phyloP scores from a whole-genome alignment of 2,888 invertebrate species.

The Theodoxus fluviatilis region DNA sequence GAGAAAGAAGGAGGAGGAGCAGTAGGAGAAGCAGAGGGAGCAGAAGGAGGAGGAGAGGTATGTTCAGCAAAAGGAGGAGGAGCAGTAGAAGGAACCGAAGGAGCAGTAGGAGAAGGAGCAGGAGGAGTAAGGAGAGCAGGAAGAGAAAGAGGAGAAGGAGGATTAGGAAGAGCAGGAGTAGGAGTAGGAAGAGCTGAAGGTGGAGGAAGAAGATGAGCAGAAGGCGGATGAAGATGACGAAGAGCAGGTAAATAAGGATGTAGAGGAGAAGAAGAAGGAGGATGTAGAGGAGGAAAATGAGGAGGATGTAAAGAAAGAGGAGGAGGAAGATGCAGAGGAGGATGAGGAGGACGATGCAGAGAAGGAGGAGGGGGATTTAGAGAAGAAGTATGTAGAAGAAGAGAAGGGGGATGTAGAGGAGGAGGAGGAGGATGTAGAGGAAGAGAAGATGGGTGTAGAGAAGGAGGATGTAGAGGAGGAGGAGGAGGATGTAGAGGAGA shows the following conservation, averaged over 20 bases:
- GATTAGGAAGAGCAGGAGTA: not conserved
- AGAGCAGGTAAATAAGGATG: not conserved
- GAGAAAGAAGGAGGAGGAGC: constrained; percentile 10
- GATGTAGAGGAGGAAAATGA: not conserved
- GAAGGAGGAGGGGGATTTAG: not conserved
- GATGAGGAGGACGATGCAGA: not conserved
- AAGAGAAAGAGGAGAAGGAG: not conserved
- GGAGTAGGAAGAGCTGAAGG: not conserved
- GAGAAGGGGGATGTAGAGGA: not conserved
- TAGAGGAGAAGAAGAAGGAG: not conserved
- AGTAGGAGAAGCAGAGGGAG: not conserved
- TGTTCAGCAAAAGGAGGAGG: not conserved
- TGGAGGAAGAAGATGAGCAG: not conserved
- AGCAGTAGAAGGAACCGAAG: not conserved
- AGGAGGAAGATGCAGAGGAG: not conserved
- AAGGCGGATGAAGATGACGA: not conserved
- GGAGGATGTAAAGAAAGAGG: not conserved
- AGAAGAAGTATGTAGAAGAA: not conserved
- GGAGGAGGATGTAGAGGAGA: not conserved
- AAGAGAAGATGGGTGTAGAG: not conserved
- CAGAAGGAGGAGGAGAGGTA: not conserved
- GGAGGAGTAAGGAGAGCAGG: not conserved
- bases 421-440: not conserved
- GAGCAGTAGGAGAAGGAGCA: not conserved
- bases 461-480: not conserved